Percentiles rank a stretch among this genome's conserved stretches.
These are phyloP conservation scores for Poecilobothrus nobilitatus DNA, from an alignment of 2,888 invertebrate species.

Conservation along the genomic window DNA sequence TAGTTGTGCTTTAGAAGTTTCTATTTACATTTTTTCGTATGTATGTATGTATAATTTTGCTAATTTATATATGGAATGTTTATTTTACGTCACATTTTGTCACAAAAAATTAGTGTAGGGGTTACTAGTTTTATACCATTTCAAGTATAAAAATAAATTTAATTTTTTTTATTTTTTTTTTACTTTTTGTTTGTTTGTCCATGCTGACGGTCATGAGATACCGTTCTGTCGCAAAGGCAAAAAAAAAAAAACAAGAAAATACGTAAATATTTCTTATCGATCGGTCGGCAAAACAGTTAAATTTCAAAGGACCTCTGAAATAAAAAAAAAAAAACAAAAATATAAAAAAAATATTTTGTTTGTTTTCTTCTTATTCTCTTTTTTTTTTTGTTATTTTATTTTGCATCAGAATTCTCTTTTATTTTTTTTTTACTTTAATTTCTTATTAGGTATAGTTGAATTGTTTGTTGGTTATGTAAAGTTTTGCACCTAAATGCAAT, in stretches of 20 bases:
- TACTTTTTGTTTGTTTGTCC: not conserved
- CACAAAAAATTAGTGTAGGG: slow-evolving; percentile 6
- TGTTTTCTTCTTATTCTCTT: not conserved
- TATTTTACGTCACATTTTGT: not conserved
- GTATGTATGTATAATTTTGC: not conserved
- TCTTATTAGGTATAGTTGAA: too few species aligned
- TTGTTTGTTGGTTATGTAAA: too few species aligned
- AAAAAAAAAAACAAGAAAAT: not conserved
- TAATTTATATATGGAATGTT: not conserved
- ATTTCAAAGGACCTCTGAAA: not conserved
- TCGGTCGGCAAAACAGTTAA: not conserved
- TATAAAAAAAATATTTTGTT: not conserved
- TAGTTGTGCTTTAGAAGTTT: too few species aligned
- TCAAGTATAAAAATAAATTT: not conserved
- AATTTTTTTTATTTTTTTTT: not conserved
- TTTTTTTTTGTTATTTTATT: not conserved
- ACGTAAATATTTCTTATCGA: not conserved
- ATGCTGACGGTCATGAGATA: not conserved
- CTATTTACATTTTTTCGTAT: not conserved
- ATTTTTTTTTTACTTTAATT: too few species aligned
- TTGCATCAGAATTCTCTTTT: not conserved
- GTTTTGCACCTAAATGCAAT: too few species aligned
- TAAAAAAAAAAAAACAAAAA: too few species aligned
- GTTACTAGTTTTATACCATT: not conserved
- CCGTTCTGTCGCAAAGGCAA: not conserved